phyloP scores from a whole-genome alignment of 37 sponge, comb jelly and placozoan species.

The Dysidea cf. avara region DNA sequence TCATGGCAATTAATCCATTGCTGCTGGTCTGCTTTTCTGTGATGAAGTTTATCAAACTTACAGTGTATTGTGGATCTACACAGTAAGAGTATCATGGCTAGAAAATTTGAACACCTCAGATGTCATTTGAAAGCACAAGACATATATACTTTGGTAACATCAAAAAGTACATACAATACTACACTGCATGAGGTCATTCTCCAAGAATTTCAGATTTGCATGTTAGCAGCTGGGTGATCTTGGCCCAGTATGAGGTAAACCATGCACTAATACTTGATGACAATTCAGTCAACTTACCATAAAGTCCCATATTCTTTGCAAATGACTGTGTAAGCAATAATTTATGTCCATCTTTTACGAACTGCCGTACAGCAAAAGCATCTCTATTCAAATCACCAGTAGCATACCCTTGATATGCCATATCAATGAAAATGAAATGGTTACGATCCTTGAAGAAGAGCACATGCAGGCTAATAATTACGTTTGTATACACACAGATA shows the following conservation, averaged over 20 bases:
- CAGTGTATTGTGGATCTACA: too few species aligned
- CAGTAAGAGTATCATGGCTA: too few species aligned
- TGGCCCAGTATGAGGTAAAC: too few species aligned
- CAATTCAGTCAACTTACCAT: constrained; percentile 75
- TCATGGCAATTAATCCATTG: too few species aligned
- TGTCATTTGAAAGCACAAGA: too few species aligned
- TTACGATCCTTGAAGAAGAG: constrained; percentile 39
- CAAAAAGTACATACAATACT: not conserved
- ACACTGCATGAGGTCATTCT: not conserved
- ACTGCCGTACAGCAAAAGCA: constrained; percentile 83
- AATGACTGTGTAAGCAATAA: constrained; percentile 90
- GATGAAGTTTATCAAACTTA: too few species aligned
- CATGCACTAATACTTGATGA: not conserved
- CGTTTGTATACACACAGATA: not conserved
- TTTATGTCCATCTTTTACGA: constrained; percentile 79
- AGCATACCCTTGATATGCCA: constrained; percentile 98
- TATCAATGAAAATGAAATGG: constrained; percentile 85
- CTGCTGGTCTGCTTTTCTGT: too few species aligned
- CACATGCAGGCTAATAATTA: too few species aligned
- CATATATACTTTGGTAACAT: too few species aligned
- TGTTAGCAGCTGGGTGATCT: too few species aligned
- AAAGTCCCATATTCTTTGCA: constrained; percentile 98
- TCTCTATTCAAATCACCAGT: constrained; percentile 85
- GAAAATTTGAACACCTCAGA: too few species aligned
- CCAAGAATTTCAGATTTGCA: too few species aligned